Base-by-base conservation (phyloP, 2,113 vertebrate genomes). In the Pterocles burchelli region DNA sequence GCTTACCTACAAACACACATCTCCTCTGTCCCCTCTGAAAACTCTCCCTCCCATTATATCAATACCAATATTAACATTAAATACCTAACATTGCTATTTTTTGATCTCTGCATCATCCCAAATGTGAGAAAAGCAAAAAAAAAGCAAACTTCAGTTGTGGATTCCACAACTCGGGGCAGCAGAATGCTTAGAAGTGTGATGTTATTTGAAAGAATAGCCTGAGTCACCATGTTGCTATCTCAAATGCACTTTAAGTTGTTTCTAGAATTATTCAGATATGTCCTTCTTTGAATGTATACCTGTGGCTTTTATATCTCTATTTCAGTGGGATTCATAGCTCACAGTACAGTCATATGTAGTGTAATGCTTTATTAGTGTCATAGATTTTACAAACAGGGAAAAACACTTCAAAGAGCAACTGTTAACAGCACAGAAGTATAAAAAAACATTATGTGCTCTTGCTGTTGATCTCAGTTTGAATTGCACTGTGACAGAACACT, bases 371-470 rank as follows among this genome's bases (percentile, higher is more conserved):
- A 81, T 88, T 95, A 88, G 62, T 85, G 52, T 71, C 74, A 58
- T 86, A 48, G 29, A 88, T 95, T 95, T 94, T 85, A 90, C 81
- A 93, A 90, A 89, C 65, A 86, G 75, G 36, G 19, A 61, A 94
- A 86, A 94, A 41, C 7, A 2, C 79, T 96, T 96, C 62, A 95
- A 89, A 83, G 86, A 41, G 17, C 57, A 95, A 92, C 38, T 59
- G 49, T 68, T 79, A 95, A 79, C 48, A 93, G 28, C 57, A 74
- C 6, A 88, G 59, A 46, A 84, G 4, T 58, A 61, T 66, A 28
- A 79, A 90, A 91, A 95, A 59, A 33, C 74, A 17, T 21, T 58
- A 19, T 16, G 33, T 22, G 21, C 3, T 63, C 36, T 72, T 83
- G 68, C 43, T 94, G 51, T 78, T 68, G 76, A 34, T 93, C 74